Evolutionary conservation across 2,113 vertebrate genomes (phyloP), one percentile per base, ranked within the genome.

Genomic region (Baryphthengus martii): DNA sequence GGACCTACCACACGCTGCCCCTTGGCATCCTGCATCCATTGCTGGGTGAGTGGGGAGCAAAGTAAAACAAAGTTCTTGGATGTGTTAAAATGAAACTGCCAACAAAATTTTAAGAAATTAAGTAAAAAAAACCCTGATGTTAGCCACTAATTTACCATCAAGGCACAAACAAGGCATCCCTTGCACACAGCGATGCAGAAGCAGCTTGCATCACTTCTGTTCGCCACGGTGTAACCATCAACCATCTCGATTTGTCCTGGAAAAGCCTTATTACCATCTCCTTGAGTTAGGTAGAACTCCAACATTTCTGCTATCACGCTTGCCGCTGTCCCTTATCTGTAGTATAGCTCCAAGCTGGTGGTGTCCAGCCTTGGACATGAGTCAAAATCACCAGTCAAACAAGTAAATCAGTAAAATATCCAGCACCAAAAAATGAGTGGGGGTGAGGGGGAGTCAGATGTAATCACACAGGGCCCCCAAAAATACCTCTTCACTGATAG

Each of bases 1-100:
- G 17, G 29, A 45, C 37, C 24, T 61, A n/a, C 13, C 39, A 49
- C 40, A 9, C 31, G 1, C 28, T 55, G 47, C 42, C 13, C n/a
- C 0, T 1, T 45, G 8, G 31, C 42, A 71, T 55, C 26, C 39
- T 42, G 31, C 56, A 59, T 26, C 68, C 21, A 24, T 58, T 9
- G 6, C 17, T 70, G 53, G 31, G 24, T 26, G 11, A 70, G 44
- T 0, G 0, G 39, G 24, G 26, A 42, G 20, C 13, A 39, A 74
- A 76, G 29, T 25, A 45, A n/a, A n/a, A 26, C 14, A 55, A 61
- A 62, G 45, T 0, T 0, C 8, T 28, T 31, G 50, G 59, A 28
- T 45, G 42, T 6, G n/a, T 50, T 45, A 21, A 78, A 50, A 50
- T 14, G 17, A 78, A 85, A 89, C 15, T 6, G 21, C 26, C 53